A percentile compares a stretch with the other conserved stretches of the same genome.
phyloP scores from a whole-genome alignment of 2,797 vertebrate species.

The Fringilla coelebs region DNA sequence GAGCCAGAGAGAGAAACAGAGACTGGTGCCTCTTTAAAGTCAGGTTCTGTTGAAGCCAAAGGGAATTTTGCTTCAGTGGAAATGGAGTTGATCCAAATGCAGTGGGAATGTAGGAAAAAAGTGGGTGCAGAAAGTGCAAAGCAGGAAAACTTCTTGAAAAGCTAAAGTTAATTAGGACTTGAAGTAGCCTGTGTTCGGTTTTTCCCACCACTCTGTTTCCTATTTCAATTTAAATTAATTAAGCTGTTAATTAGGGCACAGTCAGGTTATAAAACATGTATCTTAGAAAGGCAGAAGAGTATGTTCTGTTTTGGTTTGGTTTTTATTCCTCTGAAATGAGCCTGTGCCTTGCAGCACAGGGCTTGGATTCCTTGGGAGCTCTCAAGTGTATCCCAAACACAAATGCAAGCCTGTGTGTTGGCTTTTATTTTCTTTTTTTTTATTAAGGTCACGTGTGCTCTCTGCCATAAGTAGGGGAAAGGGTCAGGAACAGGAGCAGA shows the following conservation, averaged over 20 bases:
- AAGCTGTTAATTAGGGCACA: neutral
- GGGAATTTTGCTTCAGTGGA: slow-evolving; percentile 40
- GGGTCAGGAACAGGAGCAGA: neutral
- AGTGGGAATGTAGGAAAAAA: neutral
- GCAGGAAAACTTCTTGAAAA: neutral
- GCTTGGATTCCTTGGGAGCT: slow-evolving; percentile 16
- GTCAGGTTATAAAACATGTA: neutral
- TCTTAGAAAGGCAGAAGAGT: neutral
- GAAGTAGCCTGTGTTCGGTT: neutral
- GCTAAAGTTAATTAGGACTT: neutral
- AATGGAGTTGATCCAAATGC: neutral
- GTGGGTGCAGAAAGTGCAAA: neutral
- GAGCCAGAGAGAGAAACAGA: neutral
- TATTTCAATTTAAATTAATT: neutral
- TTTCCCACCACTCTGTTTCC: neutral
- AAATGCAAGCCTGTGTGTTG: neutral
- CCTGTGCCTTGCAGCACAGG: neutral
- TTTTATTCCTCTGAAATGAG: neutral
- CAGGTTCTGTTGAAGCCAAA: neutral
- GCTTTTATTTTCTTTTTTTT: neutral
- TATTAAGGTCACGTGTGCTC: neutral
- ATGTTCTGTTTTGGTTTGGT: fast-evolving
- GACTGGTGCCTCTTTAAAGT: neutral
- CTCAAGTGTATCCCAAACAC: slow-evolving; percentile 13
- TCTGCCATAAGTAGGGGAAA: neutral